These are phyloP conservation scores for Noturus placidus DNA, from an alignment of 2,113 vertebrate species.

Conservation along the genomic window DNA sequence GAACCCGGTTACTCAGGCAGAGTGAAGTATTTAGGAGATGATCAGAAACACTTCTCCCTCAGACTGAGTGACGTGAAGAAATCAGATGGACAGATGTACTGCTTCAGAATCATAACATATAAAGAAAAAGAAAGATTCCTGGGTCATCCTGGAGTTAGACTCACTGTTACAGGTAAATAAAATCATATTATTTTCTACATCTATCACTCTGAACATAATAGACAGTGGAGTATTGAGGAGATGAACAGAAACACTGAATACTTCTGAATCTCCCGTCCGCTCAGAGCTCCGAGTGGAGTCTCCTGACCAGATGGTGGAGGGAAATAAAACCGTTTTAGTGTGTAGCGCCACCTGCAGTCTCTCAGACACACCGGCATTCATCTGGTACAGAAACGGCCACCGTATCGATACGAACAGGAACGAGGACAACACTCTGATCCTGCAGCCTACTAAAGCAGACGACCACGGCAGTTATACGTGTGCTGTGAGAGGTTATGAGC, in stretches of 20 bases:
- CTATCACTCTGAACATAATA: too few relatives aligned
- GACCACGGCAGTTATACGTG: slow-evolving; percentile 14
- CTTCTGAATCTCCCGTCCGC: background rate
- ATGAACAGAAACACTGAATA: too few relatives aligned
- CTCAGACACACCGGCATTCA: background rate
- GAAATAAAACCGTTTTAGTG: slow-evolving; percentile 13
- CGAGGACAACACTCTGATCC: background rate
- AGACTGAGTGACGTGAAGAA: slow-evolving; percentile 31
- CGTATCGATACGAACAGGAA: background rate
- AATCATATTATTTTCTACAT: too few relatives aligned
- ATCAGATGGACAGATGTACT: slow-evolving; percentile 13
- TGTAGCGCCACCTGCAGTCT: too few relatives aligned
- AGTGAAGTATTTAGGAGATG: slow-evolving; percentile 2
- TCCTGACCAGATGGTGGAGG: slow-evolving; percentile 8
- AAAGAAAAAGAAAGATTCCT: too few relatives aligned
- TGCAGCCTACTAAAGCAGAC: background rate
- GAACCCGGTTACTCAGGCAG: background rate
- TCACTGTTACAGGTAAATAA: slow-evolving; percentile 21
- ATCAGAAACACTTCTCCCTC: slow-evolving; percentile 4
- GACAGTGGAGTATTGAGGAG: too few relatives aligned
- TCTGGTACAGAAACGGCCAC: slow-evolving; percentile 24
- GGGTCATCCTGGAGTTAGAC: background rate
- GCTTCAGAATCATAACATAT: background rate
- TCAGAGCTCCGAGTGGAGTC: slow-evolving; percentile 1
- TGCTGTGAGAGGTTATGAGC: slow-evolving; percentile 2